Percentiles rank a stretch among this genome's conserved stretches.
Evolutionary conservation across 2,888 invertebrate genomes (phyloP).

Genomic region (Plagodis dolabraria): DNA sequence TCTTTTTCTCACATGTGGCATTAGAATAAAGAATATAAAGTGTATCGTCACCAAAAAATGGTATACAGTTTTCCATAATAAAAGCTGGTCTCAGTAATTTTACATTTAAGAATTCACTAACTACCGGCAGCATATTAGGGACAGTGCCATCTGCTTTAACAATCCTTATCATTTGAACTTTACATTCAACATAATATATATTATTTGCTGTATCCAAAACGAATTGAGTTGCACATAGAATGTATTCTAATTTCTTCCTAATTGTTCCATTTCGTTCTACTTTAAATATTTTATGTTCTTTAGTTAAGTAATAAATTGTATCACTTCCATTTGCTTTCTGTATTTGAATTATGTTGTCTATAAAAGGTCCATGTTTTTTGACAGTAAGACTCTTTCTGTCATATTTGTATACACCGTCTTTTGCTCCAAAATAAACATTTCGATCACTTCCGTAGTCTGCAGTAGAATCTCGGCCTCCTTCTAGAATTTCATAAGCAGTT

Average conservation of each 20-base stretch:
- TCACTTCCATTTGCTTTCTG: conserved; percentile 68
- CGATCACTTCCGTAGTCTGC: conserved; percentile 58
- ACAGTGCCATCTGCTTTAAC: conserved; percentile 49
- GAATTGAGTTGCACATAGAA: conserved; percentile 62
- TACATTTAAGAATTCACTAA: conserved; percentile 56
- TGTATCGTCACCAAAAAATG: conserved; percentile 61
- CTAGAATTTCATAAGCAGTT: conserved; percentile 66
- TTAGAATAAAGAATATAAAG: conserved; percentile 60
- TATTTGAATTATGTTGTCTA: conserved; percentile 63
- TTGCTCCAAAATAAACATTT: conserved; percentile 60
- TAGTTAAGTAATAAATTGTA: conserved; percentile 55
- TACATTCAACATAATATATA: conserved; percentile 64
- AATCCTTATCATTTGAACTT: conserved; percentile 54
- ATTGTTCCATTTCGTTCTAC: conserved; percentile 59
- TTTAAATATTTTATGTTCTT: conserved; percentile 53
- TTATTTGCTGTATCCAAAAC: conserved; percentile 71
- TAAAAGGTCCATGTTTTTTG: conserved; percentile 60
- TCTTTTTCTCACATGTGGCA: conserved; percentile 61
- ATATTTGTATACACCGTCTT: conserved; percentile 64
- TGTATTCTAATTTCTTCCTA: conserved; percentile 48
- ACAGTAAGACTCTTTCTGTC: conserved; percentile 58
- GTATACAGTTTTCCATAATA: conserved; percentile 65
- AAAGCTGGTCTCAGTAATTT: conserved; percentile 65
- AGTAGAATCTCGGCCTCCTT: conserved; percentile 67
- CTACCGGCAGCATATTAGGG: conserved; percentile 45